Base-by-base conservation (phyloP, 2,113 vertebrate species). In the Thalassarche chlororhynchos region DNA sequence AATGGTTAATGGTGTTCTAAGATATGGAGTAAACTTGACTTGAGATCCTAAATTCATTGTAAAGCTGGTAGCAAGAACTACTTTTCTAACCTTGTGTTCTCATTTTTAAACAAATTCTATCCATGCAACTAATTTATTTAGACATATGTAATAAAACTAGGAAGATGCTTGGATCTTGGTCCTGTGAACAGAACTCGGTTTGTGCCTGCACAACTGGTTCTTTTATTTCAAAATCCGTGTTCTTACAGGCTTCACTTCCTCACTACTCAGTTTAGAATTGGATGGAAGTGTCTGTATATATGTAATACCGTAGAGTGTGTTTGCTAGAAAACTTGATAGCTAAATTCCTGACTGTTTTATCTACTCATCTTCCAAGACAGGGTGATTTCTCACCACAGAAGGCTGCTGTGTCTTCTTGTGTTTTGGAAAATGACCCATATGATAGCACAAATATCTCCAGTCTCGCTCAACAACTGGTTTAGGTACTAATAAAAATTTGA, bases 331-430 rank as follows among this genome's bases (percentile, higher is more conserved):
- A 9, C n/a, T 76, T 66, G 47, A 51, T 14, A 47, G 55, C 47
- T 75, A 14, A 87, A 75, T 58, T 86, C 17, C 52, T 68, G 69
- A 4, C 12, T 14, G 9, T 87, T 89, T 90, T 89, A 18, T 40
- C 23, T 47, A 17, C 71, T 82, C 11, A 10, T 76, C 65, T 93
- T 79, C 46, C 38, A 76, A 76, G 72, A 64, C 12, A 46, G 16
- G 40, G 32, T 84, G 47, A 79, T 79, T 93, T 94, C 49, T 95
- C 42, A 60, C 29, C 17, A 28, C 18, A 57, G 20, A 85, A 79
- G 0, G 0, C n/a, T 71, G 16, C n/a, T 86, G 17, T 70, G n/a
- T 66, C 34, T n/a, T 81, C 31, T 60, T 4, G 0, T 82, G 28
- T 54, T 89, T 82, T 52, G 57, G 52, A 87, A 89, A 95, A 79